Base-by-base conservation (phyloP, 2,113 vertebrate species). In the Hypomesus transpacificus region DNA sequence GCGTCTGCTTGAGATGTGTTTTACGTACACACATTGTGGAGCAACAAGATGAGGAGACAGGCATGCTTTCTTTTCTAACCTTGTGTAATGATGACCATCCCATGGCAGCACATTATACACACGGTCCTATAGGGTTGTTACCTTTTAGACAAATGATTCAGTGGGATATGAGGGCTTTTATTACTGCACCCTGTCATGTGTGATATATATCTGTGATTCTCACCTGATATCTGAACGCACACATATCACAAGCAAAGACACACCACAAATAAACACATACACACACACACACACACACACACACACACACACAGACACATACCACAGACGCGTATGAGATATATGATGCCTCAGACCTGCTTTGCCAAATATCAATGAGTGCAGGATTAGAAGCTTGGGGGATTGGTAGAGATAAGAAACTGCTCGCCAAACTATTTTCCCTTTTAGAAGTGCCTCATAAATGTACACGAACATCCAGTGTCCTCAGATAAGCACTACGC, bases 311-410 rank as follows among this genome's bases (percentile, higher is more conserved):
- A 56, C 52, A 53, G 14, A 53, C 53, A 56, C 53, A n/a, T 9
- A 56, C 17, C 53, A 56, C 53, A 14, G 16, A 56, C 53, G 53
- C 17, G 20, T 22, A 50, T 50, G 63, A 46, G 31, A 34, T 22
- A 39, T 66, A 14, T 2, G 39, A 46, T 46, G 39, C 39, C 39
- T 46, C 39, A 9, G 18, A 20, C 3, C 34, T 34, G 28, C 28
- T 66, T 13, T 39, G 9, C 28, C 17, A 22, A 51, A 66, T 52
- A 66, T n/a, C 11, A 51, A 66, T 66, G 46, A 66, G 51, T 51
- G 17, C 18, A 66, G 18, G n/a, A 14, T 22, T 66, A 46, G 13
- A 66, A 6, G 13, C 24, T 22, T 52, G 20, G 4, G 16, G 64
- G 7, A 51, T 39, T 22, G 39, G 52, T 22, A 9, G n/a, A 17